Base-by-base conservation (phyloP, 64 coral and sea anemone genomes). In the Acropora tenuis region DNA sequence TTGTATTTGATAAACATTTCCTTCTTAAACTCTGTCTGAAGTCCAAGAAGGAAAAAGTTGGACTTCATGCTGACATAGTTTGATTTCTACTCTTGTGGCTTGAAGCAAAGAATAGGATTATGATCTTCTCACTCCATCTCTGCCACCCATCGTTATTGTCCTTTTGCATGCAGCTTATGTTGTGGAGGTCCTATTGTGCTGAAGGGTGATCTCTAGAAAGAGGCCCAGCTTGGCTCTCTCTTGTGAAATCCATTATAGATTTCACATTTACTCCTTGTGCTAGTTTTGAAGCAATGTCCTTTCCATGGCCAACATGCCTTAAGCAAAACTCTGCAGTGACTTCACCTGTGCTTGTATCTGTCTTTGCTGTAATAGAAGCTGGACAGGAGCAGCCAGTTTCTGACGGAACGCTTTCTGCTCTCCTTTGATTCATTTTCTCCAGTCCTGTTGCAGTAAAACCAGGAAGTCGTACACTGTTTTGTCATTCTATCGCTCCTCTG, bases 361-460 rank as follows among this genome's bases (percentile, higher is more conserved):
- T 80, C 18, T 75, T 80, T 11, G 88, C 15, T 11, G 77, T 81
- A 5, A 90, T 50, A n/a, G 67, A 90, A 6, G 45, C 88, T 45
- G 77, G 88, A 12, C 88, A 90, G 3, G 76, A 90, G 7, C 77
- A 80, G 3, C 77, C 77, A 50, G 88, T 90, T 72, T 80, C 53
- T 16, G n/a, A 47, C 3, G 8, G 75, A 12, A 3, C 57, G 58
- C 30, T 89, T 89, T 65, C 87, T 74, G 17, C 11, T 68, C 15
- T 57, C 43, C 61, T 65, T 89, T 1, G 75, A 41, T 7, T 20
- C 75, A 53, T 41, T 72, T 5, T 48, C 69, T 7, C 88, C 88
- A 61, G 50, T 30, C 20, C 75, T 89, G 55, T 89, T 89, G 47
- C 87, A 89, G 2, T 48, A 10, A 13, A 88, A 88, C 73, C 86